Conservation (phyloP, 2,113 vertebrate species). For the Boulengeromyrus knoepffleri region DNA sequence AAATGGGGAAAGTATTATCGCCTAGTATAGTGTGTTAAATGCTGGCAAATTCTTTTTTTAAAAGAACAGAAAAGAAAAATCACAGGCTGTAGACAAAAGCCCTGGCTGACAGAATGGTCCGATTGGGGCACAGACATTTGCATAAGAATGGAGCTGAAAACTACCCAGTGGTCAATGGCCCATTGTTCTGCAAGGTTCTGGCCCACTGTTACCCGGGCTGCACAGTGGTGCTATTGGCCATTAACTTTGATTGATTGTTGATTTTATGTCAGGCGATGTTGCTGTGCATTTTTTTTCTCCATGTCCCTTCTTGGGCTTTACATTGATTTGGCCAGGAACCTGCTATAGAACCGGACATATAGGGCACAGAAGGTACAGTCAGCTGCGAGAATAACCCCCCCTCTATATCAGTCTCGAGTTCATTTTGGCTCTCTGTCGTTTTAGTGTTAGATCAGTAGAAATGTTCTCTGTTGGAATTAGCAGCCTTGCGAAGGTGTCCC, state of each 20-base stretch:
- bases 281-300: not conserved
- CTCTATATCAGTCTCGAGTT: not conserved
- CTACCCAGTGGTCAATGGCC: constrained; percentile 4
- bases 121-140: constrained; percentile 19
- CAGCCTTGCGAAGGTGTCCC: not conserved
- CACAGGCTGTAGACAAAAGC: constrained; percentile 3
- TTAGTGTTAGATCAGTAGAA: not conserved
- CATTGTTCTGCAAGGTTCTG: constrained; percentile 16
- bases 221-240: not conserved
- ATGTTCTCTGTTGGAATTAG: not conserved
- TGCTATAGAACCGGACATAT: not conserved
- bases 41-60: constrained; percentile 5
- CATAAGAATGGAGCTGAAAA: constrained; percentile 28
- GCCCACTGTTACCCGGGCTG: constrained; percentile 12
- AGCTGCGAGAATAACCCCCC: not conserved
- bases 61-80: not conserved
- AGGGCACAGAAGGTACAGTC: not conserved
- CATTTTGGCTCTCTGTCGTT: not conserved
- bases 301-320: not conserved
- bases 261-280: not conserved
- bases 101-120: not conserved
- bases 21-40: not conserved
- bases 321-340: not conserved
- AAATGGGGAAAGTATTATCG: not conserved
- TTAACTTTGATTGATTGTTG: constrained; percentile 14